A percentile compares a stretch with the other conserved stretches of the same genome.
Conservation (phyloP, 2,797 vertebrate species). For the Chromis chromis region DNA sequence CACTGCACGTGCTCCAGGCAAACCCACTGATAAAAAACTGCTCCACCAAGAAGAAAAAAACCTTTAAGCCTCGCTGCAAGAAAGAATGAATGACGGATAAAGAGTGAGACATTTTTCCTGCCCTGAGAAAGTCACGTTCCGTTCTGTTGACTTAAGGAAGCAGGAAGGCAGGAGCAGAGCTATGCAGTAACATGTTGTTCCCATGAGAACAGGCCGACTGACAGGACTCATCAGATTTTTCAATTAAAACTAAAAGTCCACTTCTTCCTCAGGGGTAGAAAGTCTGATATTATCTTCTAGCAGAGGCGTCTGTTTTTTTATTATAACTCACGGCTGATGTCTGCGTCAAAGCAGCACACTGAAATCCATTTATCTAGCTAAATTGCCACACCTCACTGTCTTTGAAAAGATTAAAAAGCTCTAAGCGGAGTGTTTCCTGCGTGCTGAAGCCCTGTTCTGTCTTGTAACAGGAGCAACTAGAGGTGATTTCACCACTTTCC, state of each 20-base stretch:
- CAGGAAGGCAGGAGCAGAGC: slow-evolving; percentile 27
- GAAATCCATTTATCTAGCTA: background rate
- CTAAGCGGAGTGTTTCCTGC: background rate
- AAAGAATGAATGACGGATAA: background rate
- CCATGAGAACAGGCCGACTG: slow-evolving; percentile 61
- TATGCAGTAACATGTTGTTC: slow-evolving; percentile 51
- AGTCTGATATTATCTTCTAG: slow-evolving; percentile 14
- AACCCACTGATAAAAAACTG: background rate
- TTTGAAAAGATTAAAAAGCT: background rate
- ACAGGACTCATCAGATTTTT: slow-evolving; percentile 5
- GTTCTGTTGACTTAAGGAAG: slow-evolving; percentile 53
- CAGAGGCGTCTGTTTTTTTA: background rate
- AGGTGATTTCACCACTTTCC: background rate
- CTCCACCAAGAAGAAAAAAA: background rate
- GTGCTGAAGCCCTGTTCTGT: background rate
- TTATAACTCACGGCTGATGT: background rate
- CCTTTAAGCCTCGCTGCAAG: background rate
- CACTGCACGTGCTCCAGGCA: background rate
- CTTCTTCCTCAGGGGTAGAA: slow-evolving; percentile 47
- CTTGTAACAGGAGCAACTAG: background rate
- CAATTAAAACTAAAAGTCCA: slow-evolving; percentile 16
- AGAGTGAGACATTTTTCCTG: slow-evolving; percentile 12
- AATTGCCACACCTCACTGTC: background rate
- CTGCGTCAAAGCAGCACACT: background rate
- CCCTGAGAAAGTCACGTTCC: slow-evolving; percentile 17